Base-by-base conservation (phyloP, 2,888 invertebrate species). In the Incurvaria masculella region DNA sequence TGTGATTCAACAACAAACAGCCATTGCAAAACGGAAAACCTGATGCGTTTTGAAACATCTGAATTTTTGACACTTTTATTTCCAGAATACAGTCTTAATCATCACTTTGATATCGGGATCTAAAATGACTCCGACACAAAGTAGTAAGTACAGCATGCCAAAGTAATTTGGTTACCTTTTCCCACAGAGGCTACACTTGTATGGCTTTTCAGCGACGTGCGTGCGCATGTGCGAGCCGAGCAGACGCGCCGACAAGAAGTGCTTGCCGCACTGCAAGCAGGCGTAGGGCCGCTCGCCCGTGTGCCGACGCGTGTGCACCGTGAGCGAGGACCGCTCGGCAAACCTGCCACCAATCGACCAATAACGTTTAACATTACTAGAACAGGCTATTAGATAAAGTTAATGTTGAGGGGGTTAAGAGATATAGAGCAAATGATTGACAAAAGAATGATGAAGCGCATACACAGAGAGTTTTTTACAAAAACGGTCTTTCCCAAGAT, bases 181-280 rank as follows among this genome's bases (percentile, higher is more conserved):
- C 49, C 80, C 79, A 59, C 84, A 85, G 57, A 76, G 73, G 26
- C 55, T 59, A 61, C 84, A 84, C 5, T 71, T 67, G 63, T 79
- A 72, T 1, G 79, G 81, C 62, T 81, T 82, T 56, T 63, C 62
- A 47, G 79, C 73, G 44, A 59, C 70, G 63, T 84, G 84, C 20
- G 80, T 76, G 53, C 72, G 80, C 59, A 70, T 69, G 62, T 84
- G 84, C 56, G 78, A 79, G 50, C 64, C 59, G 21, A 80, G 66
- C 50, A 80, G 66, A 1, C 80, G 70, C 48, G 61, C 57, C 42
- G 71, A 65, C 2, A 68, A 62, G 62, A 81, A 81, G 8, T 61
- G 50, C 58, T 69, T 70, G 41, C 69, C 72, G 61, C 80, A 80
- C 4, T 54, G 52, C 2, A 57, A 56, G 57, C 79, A 78, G 39